These are phyloP conservation scores for Stichodactyla mertensii DNA, from an alignment of 64 coral and sea anemone species.

Conservation along the genomic window DNA sequence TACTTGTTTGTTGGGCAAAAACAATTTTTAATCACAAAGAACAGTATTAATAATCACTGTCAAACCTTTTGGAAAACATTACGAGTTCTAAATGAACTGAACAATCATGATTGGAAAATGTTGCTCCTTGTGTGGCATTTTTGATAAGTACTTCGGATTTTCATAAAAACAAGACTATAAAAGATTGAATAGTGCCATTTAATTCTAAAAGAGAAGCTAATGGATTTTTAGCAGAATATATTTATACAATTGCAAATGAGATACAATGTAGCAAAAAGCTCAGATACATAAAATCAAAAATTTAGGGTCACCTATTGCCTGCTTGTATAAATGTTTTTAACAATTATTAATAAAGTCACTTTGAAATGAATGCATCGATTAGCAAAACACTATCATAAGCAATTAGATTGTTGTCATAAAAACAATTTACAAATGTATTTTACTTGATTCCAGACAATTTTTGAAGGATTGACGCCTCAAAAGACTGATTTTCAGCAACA, in stretches of 20 bases:
- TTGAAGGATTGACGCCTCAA: not conserved
- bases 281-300: not conserved
- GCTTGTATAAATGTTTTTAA: not conserved
- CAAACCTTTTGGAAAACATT: not conserved
- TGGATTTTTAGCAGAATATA: too few species aligned
- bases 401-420: not conserved
- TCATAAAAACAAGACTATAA: not conserved
- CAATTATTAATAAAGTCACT: not conserved
- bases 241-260: too few species aligned
- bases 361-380: not conserved
- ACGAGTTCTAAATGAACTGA: not conserved
- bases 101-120: not conserved
- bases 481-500: not conserved
- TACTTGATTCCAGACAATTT: not conserved
- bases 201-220: too few species aligned
- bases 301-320: not conserved
- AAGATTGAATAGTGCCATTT: not conserved
- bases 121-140: not conserved
- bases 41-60: not conserved
- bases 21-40: not conserved
- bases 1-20: not conserved
- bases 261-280: not conserved
- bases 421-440: not conserved
- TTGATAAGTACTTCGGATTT: not conserved
- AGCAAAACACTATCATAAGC: not conserved